A percentile compares a stretch with the other conserved stretches of the same genome.
These are phyloP conservation scores for Piscicola geometra DNA, from an alignment of 2,888 invertebrate species.

Conservation along the genomic window DNA sequence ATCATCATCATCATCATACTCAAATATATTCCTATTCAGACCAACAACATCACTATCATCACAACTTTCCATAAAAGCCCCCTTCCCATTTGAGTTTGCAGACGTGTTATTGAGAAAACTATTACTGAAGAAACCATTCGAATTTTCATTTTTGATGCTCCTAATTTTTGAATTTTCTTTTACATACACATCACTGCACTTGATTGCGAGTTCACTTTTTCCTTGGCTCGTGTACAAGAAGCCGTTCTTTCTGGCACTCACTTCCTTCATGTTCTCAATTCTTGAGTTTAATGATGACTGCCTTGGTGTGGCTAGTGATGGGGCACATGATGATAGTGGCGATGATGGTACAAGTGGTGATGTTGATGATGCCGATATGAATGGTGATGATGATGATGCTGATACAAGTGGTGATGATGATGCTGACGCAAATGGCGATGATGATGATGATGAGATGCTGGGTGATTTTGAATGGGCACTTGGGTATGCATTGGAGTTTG, in stretches of 20 bases:
- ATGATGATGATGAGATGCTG: too few species aligned
- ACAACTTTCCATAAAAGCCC: background rate
- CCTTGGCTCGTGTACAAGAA: background rate
- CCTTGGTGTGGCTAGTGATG: background rate
- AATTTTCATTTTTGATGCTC: background rate
- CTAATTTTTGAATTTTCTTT: background rate
- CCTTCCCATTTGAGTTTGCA: background rate
- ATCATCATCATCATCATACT: background rate
- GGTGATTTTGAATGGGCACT: too few species aligned
- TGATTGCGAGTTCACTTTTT: background rate
- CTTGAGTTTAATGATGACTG: background rate
- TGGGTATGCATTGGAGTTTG: too few species aligned
- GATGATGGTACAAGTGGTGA: too few species aligned
- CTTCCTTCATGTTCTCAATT: background rate
- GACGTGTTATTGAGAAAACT: too few species aligned
- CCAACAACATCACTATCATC: conserved; percentile 11
- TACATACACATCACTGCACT: background rate
- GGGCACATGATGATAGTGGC: background rate
- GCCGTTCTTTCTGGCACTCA: background rate
- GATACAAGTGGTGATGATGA: too few species aligned
- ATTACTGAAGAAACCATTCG: too few species aligned
- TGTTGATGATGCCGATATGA: too few species aligned
- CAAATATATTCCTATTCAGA: background rate
- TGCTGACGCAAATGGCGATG: too few species aligned
- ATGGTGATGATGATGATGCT: too few species aligned